These are phyloP conservation scores for Hystrix cristata DNA, from an alignment of 2,113 vertebrate species.

Conservation along the genomic window DNA sequence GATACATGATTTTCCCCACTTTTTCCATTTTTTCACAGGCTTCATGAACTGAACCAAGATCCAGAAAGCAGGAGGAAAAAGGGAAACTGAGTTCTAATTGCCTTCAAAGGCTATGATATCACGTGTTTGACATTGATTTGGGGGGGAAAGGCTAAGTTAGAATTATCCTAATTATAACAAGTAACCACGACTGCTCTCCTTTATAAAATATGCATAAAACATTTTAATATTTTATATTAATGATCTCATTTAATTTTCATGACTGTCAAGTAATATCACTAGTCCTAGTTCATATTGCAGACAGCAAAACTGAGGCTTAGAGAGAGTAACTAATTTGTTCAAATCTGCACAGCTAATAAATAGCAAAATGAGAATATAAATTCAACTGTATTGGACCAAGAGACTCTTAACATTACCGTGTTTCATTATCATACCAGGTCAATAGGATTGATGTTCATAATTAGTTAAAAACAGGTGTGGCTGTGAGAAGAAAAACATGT, in stretches of 20 bases:
- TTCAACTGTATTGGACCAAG: not conserved
- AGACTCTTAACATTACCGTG: not conserved
- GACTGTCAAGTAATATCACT: not conserved
- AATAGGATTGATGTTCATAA: not conserved
- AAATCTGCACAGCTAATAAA: not conserved
- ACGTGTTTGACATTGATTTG: not conserved
- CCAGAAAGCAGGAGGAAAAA: not conserved
- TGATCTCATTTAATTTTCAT: not conserved
- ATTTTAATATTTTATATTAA: not conserved
- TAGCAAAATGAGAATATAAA: not conserved
- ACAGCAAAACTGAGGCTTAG: not conserved
- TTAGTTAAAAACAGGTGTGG: not conserved
- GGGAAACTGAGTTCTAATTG: not conserved
- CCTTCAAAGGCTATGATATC: not conserved
- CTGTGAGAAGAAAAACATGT: constrained; percentile 18
- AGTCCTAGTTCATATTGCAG: not conserved
- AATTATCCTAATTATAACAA: not conserved
- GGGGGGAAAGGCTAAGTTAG: not conserved
- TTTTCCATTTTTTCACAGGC: not conserved
- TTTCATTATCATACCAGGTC: not conserved
- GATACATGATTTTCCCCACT: not conserved
- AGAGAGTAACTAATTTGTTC: not conserved
- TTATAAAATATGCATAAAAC: not conserved
- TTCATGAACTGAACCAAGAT: constrained; percentile 34
- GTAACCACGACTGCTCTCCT: not conserved